Evolutionary conservation across 2,113 vertebrate species (phyloP).

Genomic region (Cinclus cinclus): DNA sequence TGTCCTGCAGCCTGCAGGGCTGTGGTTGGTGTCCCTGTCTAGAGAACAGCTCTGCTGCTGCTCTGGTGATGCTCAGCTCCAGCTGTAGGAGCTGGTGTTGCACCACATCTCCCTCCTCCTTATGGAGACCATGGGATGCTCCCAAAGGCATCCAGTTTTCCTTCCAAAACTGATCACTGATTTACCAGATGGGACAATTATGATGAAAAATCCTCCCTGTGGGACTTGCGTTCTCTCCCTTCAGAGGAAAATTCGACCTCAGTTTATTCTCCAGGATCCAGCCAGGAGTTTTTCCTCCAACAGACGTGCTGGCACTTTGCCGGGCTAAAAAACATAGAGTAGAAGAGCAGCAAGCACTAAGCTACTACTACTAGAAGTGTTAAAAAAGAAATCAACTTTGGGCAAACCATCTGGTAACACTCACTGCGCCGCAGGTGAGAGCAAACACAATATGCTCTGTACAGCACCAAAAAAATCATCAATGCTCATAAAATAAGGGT

Average conservation of each 20-base stretch:
- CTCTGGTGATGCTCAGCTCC: background rate
- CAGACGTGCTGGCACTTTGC: conserved; percentile 5
- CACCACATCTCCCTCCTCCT: background rate
- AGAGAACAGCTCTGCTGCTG: background rate
- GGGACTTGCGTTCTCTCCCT: background rate
- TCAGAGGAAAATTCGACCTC: background rate
- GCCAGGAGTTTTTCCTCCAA: background rate
- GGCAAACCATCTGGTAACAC: conserved; percentile 26
- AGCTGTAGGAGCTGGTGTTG: background rate
- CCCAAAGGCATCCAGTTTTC: background rate
- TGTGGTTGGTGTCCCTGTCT: fast-evolving
- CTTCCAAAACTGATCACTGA: background rate
- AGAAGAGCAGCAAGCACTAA: background rate
- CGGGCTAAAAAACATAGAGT: background rate
- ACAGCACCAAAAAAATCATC: background rate
- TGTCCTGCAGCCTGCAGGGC: background rate
- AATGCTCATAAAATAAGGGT: background rate
- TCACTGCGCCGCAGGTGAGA: background rate
- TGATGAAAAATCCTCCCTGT: background rate
- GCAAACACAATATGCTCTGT: background rate
- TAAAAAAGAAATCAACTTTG: background rate
- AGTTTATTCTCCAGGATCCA: background rate
- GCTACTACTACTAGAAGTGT: background rate
- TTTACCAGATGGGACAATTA: background rate
- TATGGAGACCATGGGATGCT: background rate